These are phyloP conservation scores for Burhinus oedicnemus DNA, from an alignment of 2,113 vertebrate genomes.

Conservation along the genomic window DNA sequence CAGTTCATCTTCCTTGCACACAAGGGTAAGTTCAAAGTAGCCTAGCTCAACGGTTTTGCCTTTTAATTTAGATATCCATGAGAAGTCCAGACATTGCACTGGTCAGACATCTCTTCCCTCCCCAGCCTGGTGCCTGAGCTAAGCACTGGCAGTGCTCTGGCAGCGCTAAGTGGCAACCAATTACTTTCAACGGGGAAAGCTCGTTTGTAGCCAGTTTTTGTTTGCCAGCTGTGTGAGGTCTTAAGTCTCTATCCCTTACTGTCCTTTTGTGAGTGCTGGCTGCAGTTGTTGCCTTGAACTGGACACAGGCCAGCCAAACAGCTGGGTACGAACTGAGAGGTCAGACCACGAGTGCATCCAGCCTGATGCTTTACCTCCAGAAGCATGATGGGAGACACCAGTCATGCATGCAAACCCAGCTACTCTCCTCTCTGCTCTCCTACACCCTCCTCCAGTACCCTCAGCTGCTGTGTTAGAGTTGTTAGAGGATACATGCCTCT, in stretches of 20 bases:
- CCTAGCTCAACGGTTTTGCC: neutral
- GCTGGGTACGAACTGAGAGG: neutral
- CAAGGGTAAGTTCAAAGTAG: neutral
- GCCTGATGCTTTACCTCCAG: neutral
- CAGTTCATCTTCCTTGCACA: neutral
- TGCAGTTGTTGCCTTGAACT: neutral
- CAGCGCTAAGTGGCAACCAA: neutral
- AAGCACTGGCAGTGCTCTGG: neutral
- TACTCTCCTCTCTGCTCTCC: neutral
- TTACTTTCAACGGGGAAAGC: neutral
- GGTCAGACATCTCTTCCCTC: neutral
- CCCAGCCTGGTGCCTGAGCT: accelerated
- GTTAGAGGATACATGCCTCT: neutral
- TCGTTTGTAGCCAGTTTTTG: neutral
- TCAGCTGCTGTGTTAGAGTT: neutral
- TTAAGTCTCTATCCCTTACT: neutral
- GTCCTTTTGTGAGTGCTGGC: neutral
- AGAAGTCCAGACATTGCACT: neutral
- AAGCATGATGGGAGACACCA: accelerated
- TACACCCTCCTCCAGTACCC: neutral
- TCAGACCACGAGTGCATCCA: neutral
- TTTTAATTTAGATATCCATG: neutral
- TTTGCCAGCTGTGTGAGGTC: neutral
- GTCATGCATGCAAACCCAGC: neutral
- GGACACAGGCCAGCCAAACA: neutral